Conservation (phyloP, 30 jellyfish, hydroid and myxozoan genomes). For the Aurelia aurita complex sp. Pacific region DNA sequence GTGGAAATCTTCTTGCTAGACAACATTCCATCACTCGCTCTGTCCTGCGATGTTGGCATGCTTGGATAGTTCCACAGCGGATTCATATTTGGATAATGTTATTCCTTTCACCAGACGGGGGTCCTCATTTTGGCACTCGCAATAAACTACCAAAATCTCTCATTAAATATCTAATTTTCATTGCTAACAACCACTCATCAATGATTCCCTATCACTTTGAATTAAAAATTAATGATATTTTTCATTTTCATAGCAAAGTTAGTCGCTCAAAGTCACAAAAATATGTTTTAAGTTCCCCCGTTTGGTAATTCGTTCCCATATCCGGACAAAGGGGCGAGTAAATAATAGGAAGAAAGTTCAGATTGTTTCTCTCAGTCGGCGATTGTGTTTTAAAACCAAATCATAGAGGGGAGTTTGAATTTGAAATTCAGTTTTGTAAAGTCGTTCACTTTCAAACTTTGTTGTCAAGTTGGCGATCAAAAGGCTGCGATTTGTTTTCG, state of each 20-base stretch:
- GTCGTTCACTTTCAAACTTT: background rate
- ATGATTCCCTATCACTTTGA: too few species aligned
- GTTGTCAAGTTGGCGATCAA: too few species aligned
- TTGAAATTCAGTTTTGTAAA: background rate
- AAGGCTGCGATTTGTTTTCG: too few species aligned
- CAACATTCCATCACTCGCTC: constrained; percentile 55
- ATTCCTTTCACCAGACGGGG: constrained; percentile 55
- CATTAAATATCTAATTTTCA: background rate
- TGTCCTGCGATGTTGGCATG: constrained; percentile 66
- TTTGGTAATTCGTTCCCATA: background rate
- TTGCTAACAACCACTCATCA: background rate
- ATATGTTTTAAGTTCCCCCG: background rate
- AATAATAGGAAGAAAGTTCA: constrained; percentile 32
- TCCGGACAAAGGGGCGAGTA: constrained; percentile 49
- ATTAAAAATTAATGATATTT: too few species aligned
- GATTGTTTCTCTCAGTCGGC: constrained; percentile 59
- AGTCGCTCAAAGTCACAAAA: too few species aligned
- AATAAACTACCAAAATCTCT: background rate
- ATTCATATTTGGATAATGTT: constrained; percentile 70
- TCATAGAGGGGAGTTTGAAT: constrained; percentile 42
- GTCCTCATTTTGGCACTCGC: constrained; percentile 19
- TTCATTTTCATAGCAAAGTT: too few species aligned
- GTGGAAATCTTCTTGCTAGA: constrained; percentile 27
- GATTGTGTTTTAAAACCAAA: constrained; percentile 19
- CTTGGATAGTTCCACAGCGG: constrained; percentile 76